Conservation (phyloP, 1,140 invertebrate species). For the Ips typographus region DNA sequence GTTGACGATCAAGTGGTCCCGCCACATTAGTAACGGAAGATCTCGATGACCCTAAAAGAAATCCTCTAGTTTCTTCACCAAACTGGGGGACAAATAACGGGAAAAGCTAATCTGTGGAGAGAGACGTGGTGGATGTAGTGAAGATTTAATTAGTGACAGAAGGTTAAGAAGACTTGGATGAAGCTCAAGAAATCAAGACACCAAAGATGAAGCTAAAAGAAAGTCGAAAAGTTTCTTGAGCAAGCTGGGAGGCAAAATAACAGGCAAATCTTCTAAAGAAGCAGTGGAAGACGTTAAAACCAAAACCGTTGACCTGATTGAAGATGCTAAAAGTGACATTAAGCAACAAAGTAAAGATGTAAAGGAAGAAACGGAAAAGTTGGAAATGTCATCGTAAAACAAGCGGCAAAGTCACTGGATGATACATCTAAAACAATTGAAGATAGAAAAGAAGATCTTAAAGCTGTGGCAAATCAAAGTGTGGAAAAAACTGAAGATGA, state of each 20-base stretch:
- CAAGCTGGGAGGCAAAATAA: too few relatives aligned
- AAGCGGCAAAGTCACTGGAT: neutral
- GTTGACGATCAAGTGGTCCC: conserved; percentile 5
- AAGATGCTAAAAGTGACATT: neutral
- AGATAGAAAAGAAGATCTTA: neutral
- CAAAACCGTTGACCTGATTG: neutral
- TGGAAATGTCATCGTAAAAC: neutral
- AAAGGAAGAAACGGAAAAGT: conserved; percentile 22
- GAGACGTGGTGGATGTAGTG: neutral
- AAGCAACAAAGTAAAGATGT: conserved; percentile 3
- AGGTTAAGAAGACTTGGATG: neutral
- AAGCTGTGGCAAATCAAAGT: neutral
- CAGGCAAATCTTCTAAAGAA: neutral
- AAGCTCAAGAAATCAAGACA: conserved; percentile 1
- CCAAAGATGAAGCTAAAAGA: neutral
- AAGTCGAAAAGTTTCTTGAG: neutral
- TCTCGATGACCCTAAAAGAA: conserved; percentile 15
- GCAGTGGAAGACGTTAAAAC: neutral
- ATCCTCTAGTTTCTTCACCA: conserved; percentile 24
- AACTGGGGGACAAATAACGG: conserved; percentile 28
- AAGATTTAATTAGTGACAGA: neutral
- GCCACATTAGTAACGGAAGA: conserved; percentile 3
- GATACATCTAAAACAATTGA: neutral
- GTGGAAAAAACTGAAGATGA: neutral
- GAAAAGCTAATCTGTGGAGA: conserved; percentile 25